A percentile compares a stretch with the other conserved stretches of the same genome.
Conservation (phyloP, 2,888 invertebrate species). For the Drosophila buzzatii region DNA sequence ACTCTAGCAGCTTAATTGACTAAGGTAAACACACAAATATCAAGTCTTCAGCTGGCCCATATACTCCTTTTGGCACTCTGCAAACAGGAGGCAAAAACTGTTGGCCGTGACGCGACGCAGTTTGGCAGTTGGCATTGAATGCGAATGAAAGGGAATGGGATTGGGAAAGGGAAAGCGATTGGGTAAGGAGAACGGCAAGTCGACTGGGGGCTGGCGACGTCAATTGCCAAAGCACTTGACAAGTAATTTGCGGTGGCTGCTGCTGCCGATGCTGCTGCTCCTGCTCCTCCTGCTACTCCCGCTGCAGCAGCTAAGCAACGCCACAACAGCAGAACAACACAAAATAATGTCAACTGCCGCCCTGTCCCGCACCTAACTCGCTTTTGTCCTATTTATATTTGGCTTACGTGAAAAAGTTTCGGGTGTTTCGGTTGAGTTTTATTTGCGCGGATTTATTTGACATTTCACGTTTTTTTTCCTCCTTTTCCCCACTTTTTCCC, state of each 20-base stretch:
- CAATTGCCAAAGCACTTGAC: slow-evolving; percentile 52
- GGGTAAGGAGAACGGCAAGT: background rate
- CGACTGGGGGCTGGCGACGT: slow-evolving; percentile 28
- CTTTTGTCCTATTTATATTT: slow-evolving; percentile 41
- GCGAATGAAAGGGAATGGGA: background rate
- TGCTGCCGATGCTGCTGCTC: slow-evolving; percentile 28
- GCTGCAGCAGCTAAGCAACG: slow-evolving; percentile 47
- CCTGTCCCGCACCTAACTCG: background rate
- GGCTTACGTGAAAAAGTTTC: slow-evolving; percentile 35
- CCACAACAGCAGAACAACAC: too few relatives aligned
- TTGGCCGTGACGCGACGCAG: too few relatives aligned
- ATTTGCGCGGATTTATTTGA: slow-evolving; percentile 49
- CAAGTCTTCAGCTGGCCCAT: background rate
- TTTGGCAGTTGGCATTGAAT: slow-evolving; percentile 1
- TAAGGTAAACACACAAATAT: background rate
- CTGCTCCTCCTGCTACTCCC: slow-evolving; percentile 32
- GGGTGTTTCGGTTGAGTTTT: slow-evolving; percentile 36
- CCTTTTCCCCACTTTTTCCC: background rate
- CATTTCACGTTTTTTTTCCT: slow-evolving; percentile 24
- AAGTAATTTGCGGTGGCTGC: slow-evolving; percentile 55
- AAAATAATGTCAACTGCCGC: slow-evolving; percentile 33
- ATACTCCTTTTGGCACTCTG: background rate
- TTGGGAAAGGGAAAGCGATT: background rate
- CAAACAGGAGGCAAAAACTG: slow-evolving; percentile 25
- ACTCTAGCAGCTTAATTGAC: background rate